phyloP scores from a whole-genome alignment of 2,113 vertebrate species.

The Sebastes schlegelii region DNA sequence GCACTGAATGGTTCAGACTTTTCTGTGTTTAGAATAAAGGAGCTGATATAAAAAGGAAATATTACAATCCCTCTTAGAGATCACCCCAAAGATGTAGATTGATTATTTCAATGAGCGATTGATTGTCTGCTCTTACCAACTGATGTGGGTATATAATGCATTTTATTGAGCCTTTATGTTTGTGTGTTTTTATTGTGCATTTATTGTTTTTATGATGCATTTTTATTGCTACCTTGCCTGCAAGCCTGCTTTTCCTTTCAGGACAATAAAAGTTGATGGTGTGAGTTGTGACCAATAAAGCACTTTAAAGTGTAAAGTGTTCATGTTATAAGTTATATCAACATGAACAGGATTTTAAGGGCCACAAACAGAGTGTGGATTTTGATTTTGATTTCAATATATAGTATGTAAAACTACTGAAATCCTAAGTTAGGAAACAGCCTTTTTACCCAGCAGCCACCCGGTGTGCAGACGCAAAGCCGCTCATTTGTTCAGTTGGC shows the following conservation, averaged over 20 bases:
- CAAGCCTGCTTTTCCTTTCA: constrained; percentile 48
- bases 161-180: constrained; percentile 52
- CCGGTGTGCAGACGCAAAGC: constrained; percentile 4
- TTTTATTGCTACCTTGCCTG: constrained; percentile 51
- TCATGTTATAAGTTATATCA: constrained; percentile 35
- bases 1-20: neutral
- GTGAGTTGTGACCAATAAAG: constrained; percentile 56
- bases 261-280: constrained; percentile 68
- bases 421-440: neutral
- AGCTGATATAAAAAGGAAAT: constrained; percentile 11
- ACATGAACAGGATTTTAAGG: constrained; percentile 6
- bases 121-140: constrained; percentile 15
- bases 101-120: constrained; percentile 7
- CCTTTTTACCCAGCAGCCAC: neutral
- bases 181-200: constrained; percentile 43
- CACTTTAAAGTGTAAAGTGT: constrained; percentile 41
- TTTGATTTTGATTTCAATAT: neutral
- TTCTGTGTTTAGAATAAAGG: neutral
- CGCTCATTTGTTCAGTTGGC: constrained; percentile 27
- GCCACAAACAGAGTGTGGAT: neutral
- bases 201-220: constrained; percentile 62
- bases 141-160: constrained; percentile 8
- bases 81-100: neutral
- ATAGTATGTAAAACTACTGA: neutral
- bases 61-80: neutral